phyloP scores from a whole-genome alignment of 2,888 invertebrate species.

The Calliphora vomitoria region DNA sequence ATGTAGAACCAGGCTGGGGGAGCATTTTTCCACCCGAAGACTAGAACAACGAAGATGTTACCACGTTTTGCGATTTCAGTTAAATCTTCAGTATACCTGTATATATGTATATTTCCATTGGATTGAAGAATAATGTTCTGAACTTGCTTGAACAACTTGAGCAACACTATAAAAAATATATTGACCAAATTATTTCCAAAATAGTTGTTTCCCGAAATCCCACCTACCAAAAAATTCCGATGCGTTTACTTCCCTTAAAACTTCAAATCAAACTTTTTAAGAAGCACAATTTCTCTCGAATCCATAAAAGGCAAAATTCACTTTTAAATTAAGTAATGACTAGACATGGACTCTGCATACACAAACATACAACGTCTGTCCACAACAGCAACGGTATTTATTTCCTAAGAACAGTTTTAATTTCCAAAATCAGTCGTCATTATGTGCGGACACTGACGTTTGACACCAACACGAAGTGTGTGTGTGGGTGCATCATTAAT shows the following conservation, averaged over 20 bases:
- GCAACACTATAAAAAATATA: too few relatives aligned
- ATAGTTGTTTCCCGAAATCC: too few relatives aligned
- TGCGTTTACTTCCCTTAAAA: neutral
- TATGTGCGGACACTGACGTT: constrained; percentile 44
- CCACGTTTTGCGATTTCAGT: too few relatives aligned
- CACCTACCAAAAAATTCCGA: neutral
- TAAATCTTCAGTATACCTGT: too few relatives aligned
- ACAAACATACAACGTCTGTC: constrained; percentile 16
- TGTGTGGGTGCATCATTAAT: constrained; percentile 47
- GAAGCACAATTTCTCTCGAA: constrained; percentile 5
- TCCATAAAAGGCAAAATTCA: constrained; percentile 5
- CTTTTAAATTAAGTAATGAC: constrained; percentile 25
- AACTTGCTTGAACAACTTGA: too few relatives aligned
- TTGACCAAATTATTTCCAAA: too few relatives aligned
- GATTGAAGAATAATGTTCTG: too few relatives aligned
- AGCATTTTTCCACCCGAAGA: too few relatives aligned
- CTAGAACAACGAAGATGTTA: too few relatives aligned
- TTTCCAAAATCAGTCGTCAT: constrained; percentile 19
- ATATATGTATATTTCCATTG: too few relatives aligned
- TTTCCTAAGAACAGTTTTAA: constrained; percentile 34
- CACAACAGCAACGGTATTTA: constrained; percentile 47
- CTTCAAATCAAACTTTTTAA: neutral
- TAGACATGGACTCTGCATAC: constrained; percentile 18
- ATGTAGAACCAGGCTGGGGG: too few relatives aligned
- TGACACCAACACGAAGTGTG: constrained; percentile 37